Evolutionary conservation across 2,113 vertebrate genomes (phyloP), one percentile per base, ranked within the genome.

Genomic region (Nycticryphes semicollaris): DNA sequence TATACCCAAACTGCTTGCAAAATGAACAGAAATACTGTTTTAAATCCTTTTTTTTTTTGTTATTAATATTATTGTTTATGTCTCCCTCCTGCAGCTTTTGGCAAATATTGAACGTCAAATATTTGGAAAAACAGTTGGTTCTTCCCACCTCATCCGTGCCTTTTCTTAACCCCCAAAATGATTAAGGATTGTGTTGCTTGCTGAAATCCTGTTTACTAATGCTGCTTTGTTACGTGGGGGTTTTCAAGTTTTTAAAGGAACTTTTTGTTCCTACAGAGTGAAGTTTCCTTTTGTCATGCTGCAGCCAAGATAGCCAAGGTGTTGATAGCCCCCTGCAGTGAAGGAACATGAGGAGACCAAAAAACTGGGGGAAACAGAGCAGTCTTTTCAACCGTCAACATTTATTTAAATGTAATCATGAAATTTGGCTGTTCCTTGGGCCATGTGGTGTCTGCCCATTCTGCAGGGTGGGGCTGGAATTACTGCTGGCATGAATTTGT

Each of bases 51-150:
- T 31, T 60, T 96, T 92, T 84, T 84, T 39, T 93, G 12, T 92
- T 94, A 74, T 89, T 87, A 91, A 53, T 91, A 77, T 94, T 96
- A 83, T 77, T 92, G 78, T 19, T 93, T 97, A 50, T 90, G 57
- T 93, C 45, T 96, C 76, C 70, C 90, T 97, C 95, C 93, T 95
- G 94, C 94, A 97, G 79, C 57, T 94, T 25, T 89, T 97, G 89
- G 95, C 96, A 96, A 97, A 64, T 48, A 45, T 22, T 35, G 50
- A 80, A 86, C 83, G 68, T 81, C 45, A 96, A 94, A 87, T 94
- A 94, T 94, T 95, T 96, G 77, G 56, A 91, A 95, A 96, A 93
- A 72, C n/a, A 74, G 35, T 79, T 84, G 6, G 1, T 90, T 90
- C 85, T 96, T 92, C 82, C 93, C 93, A 95, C 93, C 63, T 93